Conservation (phyloP, 1,140 invertebrate species). For the Artemia franciscana region DNA sequence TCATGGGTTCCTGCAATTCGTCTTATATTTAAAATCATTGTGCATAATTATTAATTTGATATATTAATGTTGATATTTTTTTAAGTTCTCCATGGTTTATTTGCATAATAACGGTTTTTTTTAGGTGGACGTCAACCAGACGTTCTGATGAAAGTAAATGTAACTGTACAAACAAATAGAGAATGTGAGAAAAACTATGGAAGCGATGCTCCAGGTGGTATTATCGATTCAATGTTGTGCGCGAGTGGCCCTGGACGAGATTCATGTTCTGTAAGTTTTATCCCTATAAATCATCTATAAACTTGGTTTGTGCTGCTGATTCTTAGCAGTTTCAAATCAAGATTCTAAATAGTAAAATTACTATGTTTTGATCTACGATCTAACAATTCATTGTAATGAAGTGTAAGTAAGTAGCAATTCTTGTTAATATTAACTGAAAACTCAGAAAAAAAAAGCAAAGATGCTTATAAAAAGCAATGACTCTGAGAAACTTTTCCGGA, state of each 20-base stretch:
- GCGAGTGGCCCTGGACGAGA: constrained; percentile 56
- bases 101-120: constrained; percentile 8
- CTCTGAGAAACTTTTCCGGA: too few relatives aligned
- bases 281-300: too few relatives aligned
- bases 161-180: constrained; percentile 54
- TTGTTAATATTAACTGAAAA: too few relatives aligned
- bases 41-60: background rate
- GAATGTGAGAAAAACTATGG: constrained; percentile 59
- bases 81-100: background rate
- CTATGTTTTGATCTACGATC: too few relatives aligned
- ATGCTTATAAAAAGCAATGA: too few relatives aligned
- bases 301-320: too few relatives aligned
- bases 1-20: too few relatives aligned
- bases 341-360: too few relatives aligned
- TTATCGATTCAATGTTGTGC: constrained; percentile 63
- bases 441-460: too few relatives aligned
- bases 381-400: too few relatives aligned
- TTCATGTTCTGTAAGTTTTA: constrained; percentile 53
- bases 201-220: constrained; percentile 57
- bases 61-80: background rate
- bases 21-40: background rate
- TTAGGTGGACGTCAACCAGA: constrained; percentile 53
- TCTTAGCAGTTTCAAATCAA: too few relatives aligned
- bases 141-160: constrained; percentile 52
- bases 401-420: too few relatives aligned